Percentiles rank a stretch among this genome's conserved stretches.
phyloP scores from a whole-genome alignment of 2,113 vertebrate genomes.

The Meles meles region DNA sequence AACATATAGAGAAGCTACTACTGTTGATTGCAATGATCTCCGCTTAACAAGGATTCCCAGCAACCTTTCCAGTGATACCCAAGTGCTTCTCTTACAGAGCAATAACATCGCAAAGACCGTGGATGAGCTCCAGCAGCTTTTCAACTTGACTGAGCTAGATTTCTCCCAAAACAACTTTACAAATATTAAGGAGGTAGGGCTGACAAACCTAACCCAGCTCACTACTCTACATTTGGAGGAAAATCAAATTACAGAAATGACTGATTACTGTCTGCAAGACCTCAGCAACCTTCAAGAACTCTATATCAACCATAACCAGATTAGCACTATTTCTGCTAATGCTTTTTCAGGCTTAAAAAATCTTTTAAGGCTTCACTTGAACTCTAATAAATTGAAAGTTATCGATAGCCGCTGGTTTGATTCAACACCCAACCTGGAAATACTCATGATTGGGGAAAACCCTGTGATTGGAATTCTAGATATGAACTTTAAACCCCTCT shows the following conservation, averaged over 20 bases:
- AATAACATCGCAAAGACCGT: slow-evolving; percentile 95
- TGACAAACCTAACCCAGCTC: slow-evolving; percentile 94
- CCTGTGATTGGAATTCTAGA: slow-evolving; percentile 95
- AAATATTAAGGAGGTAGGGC: slow-evolving; percentile 91
- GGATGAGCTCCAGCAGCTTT: slow-evolving; percentile 94
- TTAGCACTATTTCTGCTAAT: slow-evolving; percentile 92
- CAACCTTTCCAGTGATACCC: slow-evolving; percentile 96
- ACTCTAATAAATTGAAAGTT: slow-evolving; percentile 93
- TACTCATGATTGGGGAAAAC: slow-evolving; percentile 99
- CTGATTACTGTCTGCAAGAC: slow-evolving; percentile 93
- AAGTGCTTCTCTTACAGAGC: slow-evolving; percentile 97
- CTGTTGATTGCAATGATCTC: slow-evolving; percentile 98
- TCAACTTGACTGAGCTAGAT: slow-evolving; percentile 96
- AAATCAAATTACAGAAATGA: slow-evolving; percentile 96
- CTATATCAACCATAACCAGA: slow-evolving; percentile 99
- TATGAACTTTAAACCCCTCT: slow-evolving; percentile 95
- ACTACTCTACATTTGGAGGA: slow-evolving; percentile 98
- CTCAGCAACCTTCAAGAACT: slow-evolving; percentile 96
- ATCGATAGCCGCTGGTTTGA: slow-evolving; percentile 98
- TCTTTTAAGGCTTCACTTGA: slow-evolving; percentile 95
- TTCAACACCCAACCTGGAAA: slow-evolving; percentile 95
- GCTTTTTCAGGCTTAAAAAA: slow-evolving; percentile 93
- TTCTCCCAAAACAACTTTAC: slow-evolving; percentile 99
- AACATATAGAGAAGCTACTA: slow-evolving; percentile 96
- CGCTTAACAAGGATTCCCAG: slow-evolving; percentile 94